Evolutionary conservation across 2,888 invertebrate species (phyloP), one percentile per base, ranked within the genome.

Genomic region (Leptogaster cylindrica): DNA sequence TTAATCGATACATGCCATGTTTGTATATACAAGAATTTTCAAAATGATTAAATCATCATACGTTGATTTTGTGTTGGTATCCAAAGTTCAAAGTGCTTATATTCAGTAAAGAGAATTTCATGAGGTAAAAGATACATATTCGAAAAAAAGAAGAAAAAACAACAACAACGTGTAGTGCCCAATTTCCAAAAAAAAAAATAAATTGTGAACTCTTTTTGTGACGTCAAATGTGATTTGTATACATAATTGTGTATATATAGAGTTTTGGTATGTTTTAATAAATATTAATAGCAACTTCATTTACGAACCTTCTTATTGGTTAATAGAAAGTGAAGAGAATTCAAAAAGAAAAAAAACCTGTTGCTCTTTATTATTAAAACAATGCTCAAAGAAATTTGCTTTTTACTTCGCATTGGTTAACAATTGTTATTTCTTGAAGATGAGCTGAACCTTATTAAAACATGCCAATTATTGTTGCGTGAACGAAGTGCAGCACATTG

Each of bases 391-490:
- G 46, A 23, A 46, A 46, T 46, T 46, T n/a, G n/a, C n/a, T n/a
- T n/a, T n/a, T n/a, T n/a, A n/a, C n/a, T n/a, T 46, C 25, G 18
- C 25, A 46, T 46, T 46, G 25, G 46, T 25, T n/a, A 46, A 46
- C 10, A 46, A 52, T 52, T 52, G n/a, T n/a, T n/a, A n/a, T n/a
- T n/a, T n/a, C n/a, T n/a, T n/a, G n/a, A n/a, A n/a, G n/a, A n/a
- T n/a, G n/a, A n/a, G n/a, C n/a, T n/a, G n/a, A 3, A n/a, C n/a
- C 31, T 52, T 52, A 52, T 52, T 52, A 52, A 52, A 52, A 52
- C 52, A 52, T 52, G 52, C 52, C 52, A 52, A 31, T n/a, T n/a
- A n/a, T n/a, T n/a, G n/a, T n/a, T n/a, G n/a, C n/a, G n/a, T n/a
- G n/a, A n/a, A n/a, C n/a, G n/a, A n/a, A n/a, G n/a, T n/a, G n/a